Percentiles rank a stretch among this genome's conserved stretches.
Conservation (phyloP, 2,888 invertebrate species). For the Epistrophe eligans region DNA sequence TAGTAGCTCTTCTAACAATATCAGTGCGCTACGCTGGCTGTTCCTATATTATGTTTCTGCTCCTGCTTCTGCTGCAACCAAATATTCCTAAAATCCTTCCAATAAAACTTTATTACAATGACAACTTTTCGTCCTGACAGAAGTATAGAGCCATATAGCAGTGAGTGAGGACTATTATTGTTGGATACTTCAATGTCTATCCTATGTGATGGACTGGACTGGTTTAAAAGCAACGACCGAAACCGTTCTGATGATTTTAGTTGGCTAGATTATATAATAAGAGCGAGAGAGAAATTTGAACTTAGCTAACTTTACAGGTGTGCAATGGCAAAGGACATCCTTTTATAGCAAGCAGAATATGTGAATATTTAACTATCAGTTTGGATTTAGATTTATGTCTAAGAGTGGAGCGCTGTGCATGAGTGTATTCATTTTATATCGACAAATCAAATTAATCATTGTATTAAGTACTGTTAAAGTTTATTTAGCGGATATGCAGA, state of each 20-base stretch:
- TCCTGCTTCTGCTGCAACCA: constrained; percentile 27
- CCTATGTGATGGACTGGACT: constrained; percentile 58
- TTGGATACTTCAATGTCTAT: constrained; percentile 41
- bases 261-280: constrained; percentile 52
- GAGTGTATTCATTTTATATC: constrained; percentile 25
- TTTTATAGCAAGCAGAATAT: background rate
- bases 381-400: constrained; percentile 34
- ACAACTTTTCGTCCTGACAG: constrained; percentile 70
- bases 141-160: background rate
- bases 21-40: background rate
- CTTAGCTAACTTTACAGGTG: constrained; percentile 28
- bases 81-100: constrained; percentile 72
- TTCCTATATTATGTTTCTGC: constrained; percentile 7
- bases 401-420: constrained; percentile 1
- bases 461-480: constrained; percentile 64
- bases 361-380: constrained; percentile 60
- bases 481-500: constrained; percentile 50
- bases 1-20: constrained; percentile 18
- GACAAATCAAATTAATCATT: constrained; percentile 67
- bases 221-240: constrained; percentile 43
- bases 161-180: constrained; percentile 17
- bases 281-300: constrained; percentile 4
- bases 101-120: constrained; percentile 75
- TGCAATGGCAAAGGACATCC: constrained; percentile 29
- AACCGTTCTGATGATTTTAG: constrained; percentile 38